Evolutionary conservation across 2,113 vertebrate genomes (phyloP).

Genomic region (Hylia prasina): DNA sequence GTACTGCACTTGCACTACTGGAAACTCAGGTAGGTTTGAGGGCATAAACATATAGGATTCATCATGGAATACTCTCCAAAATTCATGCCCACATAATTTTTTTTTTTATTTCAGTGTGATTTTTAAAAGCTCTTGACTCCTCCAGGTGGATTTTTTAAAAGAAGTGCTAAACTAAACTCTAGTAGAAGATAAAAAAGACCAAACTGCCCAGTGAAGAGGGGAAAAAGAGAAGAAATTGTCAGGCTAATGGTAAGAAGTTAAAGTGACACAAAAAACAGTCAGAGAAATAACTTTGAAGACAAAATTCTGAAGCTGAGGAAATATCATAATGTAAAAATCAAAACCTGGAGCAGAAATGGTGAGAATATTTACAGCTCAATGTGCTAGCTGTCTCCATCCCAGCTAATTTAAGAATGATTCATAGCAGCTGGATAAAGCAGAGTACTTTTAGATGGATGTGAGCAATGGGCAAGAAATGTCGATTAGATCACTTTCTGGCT

Average conservation of each 20-base stretch:
- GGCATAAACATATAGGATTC: background rate
- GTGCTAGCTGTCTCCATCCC: constrained; percentile 14
- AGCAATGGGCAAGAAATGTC: constrained; percentile 46
- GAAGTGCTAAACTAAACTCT: background rate
- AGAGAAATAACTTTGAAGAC: constrained; percentile 6
- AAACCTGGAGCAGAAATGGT: background rate
- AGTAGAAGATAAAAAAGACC: background rate
- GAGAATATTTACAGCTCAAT: constrained; percentile 13
- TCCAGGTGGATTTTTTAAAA: background rate
- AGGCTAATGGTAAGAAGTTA: background rate
- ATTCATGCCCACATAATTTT: background rate
- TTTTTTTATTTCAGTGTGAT: background rate
- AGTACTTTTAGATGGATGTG: constrained; percentile 23
- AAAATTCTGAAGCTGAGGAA: constrained; percentile 23
- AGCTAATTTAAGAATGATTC: constrained; percentile 42
- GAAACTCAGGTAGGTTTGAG: background rate
- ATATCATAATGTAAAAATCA: background rate
- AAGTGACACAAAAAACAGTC: background rate
- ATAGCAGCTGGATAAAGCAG: background rate
- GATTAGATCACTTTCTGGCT: constrained; percentile 47
- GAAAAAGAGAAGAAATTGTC: background rate
- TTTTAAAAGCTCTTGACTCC: background rate
- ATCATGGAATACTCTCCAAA: background rate
- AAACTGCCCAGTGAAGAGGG: background rate
- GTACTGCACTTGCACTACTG: background rate